These are phyloP conservation scores for Dolichopus griseipennis DNA, from an alignment of 2,888 invertebrate genomes.

Conservation along the genomic window DNA sequence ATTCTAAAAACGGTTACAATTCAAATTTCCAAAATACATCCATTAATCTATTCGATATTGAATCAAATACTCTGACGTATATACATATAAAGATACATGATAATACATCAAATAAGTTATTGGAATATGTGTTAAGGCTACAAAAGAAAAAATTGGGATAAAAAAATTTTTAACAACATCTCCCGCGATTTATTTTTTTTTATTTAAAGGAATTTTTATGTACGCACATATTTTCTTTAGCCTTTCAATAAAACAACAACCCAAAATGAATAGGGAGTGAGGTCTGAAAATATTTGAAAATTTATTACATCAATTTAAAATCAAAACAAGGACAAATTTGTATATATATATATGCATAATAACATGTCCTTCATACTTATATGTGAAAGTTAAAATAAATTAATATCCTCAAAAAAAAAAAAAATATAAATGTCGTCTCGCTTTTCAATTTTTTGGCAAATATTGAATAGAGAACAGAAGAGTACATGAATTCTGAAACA, in stretches of 20 bases:
- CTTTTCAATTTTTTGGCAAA: too few species aligned
- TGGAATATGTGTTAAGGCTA: too few species aligned
- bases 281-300: not conserved
- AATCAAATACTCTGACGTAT: too few species aligned
- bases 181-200: not conserved
- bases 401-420: not conserved
- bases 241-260: not conserved
- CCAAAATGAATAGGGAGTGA: not conserved
- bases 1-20: too few species aligned
- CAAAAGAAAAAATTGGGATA: too few species aligned
- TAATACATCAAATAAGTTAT: too few species aligned
- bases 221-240: not conserved
- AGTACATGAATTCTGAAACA: not conserved
- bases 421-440: too few species aligned
- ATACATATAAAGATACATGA: too few species aligned
- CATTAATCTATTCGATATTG: too few species aligned
- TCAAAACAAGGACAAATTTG: not conserved
- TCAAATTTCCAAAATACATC: too few species aligned
- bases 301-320: conserved; percentile 6
- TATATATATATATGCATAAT: not conserved
- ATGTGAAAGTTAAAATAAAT: not conserved
- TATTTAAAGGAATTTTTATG: not conserved
- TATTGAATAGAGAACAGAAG: not conserved
- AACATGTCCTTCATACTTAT: not conserved
- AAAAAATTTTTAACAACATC: too few species aligned